Evolutionary conservation across 2,888 invertebrate genomes (phyloP).

Genomic region (Philaethria dido): DNA sequence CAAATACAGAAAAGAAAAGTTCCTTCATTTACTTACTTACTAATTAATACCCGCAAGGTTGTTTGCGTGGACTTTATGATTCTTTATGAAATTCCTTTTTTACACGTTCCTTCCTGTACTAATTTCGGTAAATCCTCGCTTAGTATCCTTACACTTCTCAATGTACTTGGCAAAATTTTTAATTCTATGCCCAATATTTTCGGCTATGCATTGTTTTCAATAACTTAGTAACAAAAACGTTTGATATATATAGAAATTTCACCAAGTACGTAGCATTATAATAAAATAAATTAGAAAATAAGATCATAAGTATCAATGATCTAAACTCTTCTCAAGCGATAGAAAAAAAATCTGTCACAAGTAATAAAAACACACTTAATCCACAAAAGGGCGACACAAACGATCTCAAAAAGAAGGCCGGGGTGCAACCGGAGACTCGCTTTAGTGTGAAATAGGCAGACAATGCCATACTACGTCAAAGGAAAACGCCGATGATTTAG

Average conservation of each 20-base stretch:
- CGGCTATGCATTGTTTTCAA: too few relatives aligned
- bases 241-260: too few relatives aligned
- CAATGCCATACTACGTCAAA: constrained; percentile 36
- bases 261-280: too few relatives aligned
- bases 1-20: too few relatives aligned
- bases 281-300: background rate
- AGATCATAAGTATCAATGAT: background rate
- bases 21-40: too few relatives aligned
- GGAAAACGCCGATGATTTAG: constrained; percentile 29
- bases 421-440: constrained; percentile 35
- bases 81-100: background rate
- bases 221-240: too few relatives aligned
- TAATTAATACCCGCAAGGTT: too few relatives aligned
- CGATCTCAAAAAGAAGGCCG: constrained; percentile 39
- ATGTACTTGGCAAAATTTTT: too few relatives aligned
- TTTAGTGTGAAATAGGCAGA: constrained; percentile 40
- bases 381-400: constrained; percentile 36
- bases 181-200: too few relatives aligned
- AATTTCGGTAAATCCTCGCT: too few relatives aligned
- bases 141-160: too few relatives aligned
- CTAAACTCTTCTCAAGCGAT: constrained; percentile 3
- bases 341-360: constrained; percentile 26
- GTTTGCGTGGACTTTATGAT: background rate
- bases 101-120: too few relatives aligned
- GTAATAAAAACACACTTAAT: constrained; percentile 36